Base-by-base conservation (phyloP, 2,888 invertebrate species). In the Petrolisthes cinctipes region DNA sequence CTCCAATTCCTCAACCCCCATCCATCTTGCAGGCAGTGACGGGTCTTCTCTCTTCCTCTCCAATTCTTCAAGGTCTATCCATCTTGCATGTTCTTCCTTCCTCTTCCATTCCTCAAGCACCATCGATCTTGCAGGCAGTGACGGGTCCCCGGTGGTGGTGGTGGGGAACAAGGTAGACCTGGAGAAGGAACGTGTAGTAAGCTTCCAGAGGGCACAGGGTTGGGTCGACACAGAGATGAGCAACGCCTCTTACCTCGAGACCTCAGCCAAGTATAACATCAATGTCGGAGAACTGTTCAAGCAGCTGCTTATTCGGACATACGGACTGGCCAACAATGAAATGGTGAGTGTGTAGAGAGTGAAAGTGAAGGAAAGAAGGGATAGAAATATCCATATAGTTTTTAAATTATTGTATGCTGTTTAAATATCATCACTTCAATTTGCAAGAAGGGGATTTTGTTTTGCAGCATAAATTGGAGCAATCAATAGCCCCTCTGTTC, bases 161-260 rank as follows among this genome's bases (percentile, higher is more conserved):
- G 90, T 90, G 61, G 90, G 90, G 14, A 90, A 90, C 90, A 90
- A 90, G 61, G 90, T 90, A 11, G 90, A 90, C 57, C 61, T 90
- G 17, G 90, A 90, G 53, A 54, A 84, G 4, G 90, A 90, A 78
- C 37, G 90, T 7, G 86, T 84, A 11, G 87, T 90, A 51, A 82
- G 86, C 51, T 89, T 82, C 73, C 89, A 90, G 75, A 37, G 84
- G 37, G 90, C 90, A 17, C 86, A 87, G 71, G 57, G 53, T 9
- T 90, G 90, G 90, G 90, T 90, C n/a, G 86, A 87, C 56, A 85
- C 87, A 20, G 85, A 66, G 17, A 90, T 90, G 90, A 73, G 76
- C 79, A 90, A 90, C 71, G 90, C 90, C 71, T 89, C 90, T 2
- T 90, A 90, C 86, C 82, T 90, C 2, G 90, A 90, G 61, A 89